Percentiles rank a stretch among this genome's conserved stretches.
These are phyloP conservation scores for Cryptoleucopteryx plumbea DNA, from an alignment of 2,113 vertebrate genomes.

Conservation along the genomic window DNA sequence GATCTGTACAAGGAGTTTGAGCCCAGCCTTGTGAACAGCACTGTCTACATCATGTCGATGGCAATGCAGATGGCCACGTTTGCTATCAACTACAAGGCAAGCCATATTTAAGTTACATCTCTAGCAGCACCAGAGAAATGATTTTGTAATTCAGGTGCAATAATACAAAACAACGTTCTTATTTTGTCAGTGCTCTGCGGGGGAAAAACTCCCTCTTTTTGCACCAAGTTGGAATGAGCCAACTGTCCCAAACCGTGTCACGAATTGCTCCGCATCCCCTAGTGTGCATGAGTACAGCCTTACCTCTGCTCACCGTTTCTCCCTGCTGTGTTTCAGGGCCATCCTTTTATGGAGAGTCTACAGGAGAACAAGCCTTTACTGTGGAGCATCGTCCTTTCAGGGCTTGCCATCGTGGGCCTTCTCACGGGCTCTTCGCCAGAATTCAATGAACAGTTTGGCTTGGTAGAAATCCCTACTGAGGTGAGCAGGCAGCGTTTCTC, in stretches of 20 bases:
- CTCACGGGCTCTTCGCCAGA: slow-evolving; percentile 89
- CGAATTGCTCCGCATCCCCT: neutral
- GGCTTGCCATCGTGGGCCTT: slow-evolving; percentile 84
- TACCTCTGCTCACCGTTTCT: neutral
- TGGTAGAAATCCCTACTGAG: slow-evolving; percentile 93
- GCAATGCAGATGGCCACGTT: slow-evolving; percentile 98
- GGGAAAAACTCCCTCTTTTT: neutral
- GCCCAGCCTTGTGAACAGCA: slow-evolving; percentile 95
- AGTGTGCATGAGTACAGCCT: neutral
- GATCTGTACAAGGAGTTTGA: slow-evolving; percentile 96
- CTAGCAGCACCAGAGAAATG: too few relatives aligned
- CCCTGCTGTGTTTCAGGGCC: slow-evolving; percentile 74
- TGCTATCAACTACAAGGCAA: slow-evolving; percentile 97
- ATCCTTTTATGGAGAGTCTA: slow-evolving; percentile 95
- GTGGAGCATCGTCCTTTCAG: slow-evolving; percentile 88
- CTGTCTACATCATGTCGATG: slow-evolving; percentile 98
- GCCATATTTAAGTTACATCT: neutral
- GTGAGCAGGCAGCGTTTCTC: slow-evolving; percentile 54
- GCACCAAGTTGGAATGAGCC: rapidly evolving
- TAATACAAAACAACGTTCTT: rapidly evolving
- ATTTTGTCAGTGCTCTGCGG: neutral
- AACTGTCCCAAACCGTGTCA: rapidly evolving
- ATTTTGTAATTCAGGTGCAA: neutral
- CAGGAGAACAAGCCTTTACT: slow-evolving; percentile 88
- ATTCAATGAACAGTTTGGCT: slow-evolving; percentile 92